Base-by-base conservation (phyloP, 2,113 vertebrate species). In the Proterorhinus semilunaris region DNA sequence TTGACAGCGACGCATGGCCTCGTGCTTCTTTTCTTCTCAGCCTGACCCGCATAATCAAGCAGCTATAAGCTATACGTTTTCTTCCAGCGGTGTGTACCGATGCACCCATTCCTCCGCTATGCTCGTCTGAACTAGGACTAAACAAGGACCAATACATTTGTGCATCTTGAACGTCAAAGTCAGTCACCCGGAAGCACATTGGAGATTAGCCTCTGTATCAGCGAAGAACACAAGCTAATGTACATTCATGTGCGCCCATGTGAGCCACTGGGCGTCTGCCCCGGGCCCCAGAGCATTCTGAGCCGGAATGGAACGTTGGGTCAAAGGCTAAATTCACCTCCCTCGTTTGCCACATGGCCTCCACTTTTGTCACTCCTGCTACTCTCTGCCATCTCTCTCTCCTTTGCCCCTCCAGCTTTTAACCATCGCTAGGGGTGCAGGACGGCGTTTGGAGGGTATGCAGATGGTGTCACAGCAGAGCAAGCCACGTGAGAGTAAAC, bases 21-120 rank as follows among this genome's bases (percentile, higher is more conserved):
- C 66, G 66, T 66, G 69, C 69, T 66, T 46, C 70, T 69, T 85
- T 82, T 76, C 70, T 75, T 80, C 72, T 83, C 55, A 47, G 72
- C 77, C 71, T 89, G 84, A 82, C 88, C 86, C 82, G 85, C 77
- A 87, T 88, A 81, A 70, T 62, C 54, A 78, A 81, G 59, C 79
- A 82, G 72, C 79, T 86, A n/a, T n/a, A n/a, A n/a, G n/a, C 62
- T 44, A 2, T 21, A 9, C 64, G 66, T 62, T 59, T 3, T 9
- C 50, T 43, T 15, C 46, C 36, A 36, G 27, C 27, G 70, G 46
- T 57, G 17, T 69, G 63, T 6, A 12, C 6, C 53, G 7, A n/a
- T 36, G 59, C 46, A 0, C 65, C 62, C 44, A 52, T 10, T 6
- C 62, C 21, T 27, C 5, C 2, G 27, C 55, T 42, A 50, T 66